Conservation (phyloP, 2,888 invertebrate species). For the Kryphioiulus occultus region DNA sequence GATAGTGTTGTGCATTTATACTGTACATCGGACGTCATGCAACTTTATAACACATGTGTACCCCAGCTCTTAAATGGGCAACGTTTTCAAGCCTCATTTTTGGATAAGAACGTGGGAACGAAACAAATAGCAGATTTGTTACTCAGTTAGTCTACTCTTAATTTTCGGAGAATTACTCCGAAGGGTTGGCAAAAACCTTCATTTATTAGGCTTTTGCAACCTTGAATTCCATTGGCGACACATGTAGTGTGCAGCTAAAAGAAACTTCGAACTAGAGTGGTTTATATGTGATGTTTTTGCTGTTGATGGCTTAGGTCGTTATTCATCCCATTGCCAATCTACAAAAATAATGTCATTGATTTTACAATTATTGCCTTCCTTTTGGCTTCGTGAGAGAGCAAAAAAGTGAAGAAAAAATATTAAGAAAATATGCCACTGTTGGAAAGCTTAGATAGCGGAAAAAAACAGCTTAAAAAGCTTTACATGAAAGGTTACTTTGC, state of each 20-base stretch:
- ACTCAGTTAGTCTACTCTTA: not conserved
- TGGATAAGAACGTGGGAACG: too few relatives aligned
- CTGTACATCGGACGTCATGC: too few relatives aligned
- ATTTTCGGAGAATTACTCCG: not conserved
- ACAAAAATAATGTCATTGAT: not conserved
- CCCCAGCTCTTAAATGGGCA: too few relatives aligned
- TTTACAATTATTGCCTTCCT: constrained; percentile 33
- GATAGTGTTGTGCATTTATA: too few relatives aligned
- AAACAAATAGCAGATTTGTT: not conserved
- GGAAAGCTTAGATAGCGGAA: not conserved
- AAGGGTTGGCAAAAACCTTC: not conserved
- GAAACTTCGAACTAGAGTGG: not conserved
- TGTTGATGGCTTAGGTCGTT: constrained; percentile 26
- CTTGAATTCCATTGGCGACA: not conserved
- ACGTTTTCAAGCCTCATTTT: too few relatives aligned
- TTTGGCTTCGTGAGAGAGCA: not conserved
- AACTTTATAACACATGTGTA: too few relatives aligned
- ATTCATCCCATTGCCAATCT: constrained; percentile 7
- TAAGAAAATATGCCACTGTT: not conserved
- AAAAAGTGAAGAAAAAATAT: not conserved
- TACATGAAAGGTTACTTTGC: constrained; percentile 34
- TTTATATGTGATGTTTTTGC: not conserved
- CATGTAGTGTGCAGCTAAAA: not conserved
- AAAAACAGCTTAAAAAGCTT: constrained; percentile 22
- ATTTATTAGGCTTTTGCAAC: not conserved